A percentile compares a stretch with the other conserved stretches of the same genome.
Conservation (phyloP, 2,113 vertebrate genomes). For the Galeopterus variegatus region DNA sequence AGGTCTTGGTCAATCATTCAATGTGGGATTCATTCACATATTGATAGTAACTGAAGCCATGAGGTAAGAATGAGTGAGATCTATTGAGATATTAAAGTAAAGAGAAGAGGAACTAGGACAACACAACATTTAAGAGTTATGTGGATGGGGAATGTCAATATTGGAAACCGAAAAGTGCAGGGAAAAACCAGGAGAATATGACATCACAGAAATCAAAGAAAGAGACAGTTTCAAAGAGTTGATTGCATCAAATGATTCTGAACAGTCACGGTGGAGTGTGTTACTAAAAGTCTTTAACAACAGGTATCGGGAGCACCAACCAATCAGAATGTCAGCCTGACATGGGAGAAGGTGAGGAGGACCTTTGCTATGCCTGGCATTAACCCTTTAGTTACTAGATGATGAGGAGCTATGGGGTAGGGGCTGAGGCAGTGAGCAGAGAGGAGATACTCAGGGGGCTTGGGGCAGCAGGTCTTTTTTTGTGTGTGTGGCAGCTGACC, state of each 20-base stretch:
- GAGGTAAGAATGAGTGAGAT: not conserved
- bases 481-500: too few relatives aligned
- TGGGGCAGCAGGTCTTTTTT: not conserved
- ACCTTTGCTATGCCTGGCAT: not conserved
- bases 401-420: not conserved
- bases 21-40: not conserved
- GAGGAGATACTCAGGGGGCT: not conserved
- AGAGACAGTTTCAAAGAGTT: not conserved
- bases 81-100: constrained; percentile 30
- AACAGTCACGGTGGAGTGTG: not conserved
- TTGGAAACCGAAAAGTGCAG: not conserved
- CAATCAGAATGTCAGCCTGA: not conserved
- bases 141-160: not conserved
- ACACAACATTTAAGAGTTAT: not conserved
- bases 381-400: not conserved
- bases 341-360: not conserved
- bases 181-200: not conserved
- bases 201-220: not conserved
- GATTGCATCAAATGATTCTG: not conserved
- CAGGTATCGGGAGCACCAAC: not conserved
- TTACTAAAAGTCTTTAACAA: constrained; percentile 38
- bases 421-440: not conserved
- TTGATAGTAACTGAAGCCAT: not conserved
- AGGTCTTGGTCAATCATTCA: constrained; percentile 10
- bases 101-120: not conserved